These are phyloP conservation scores for Formica aserva DNA, from an alignment of 2,888 invertebrate genomes.

Conservation along the genomic window DNA sequence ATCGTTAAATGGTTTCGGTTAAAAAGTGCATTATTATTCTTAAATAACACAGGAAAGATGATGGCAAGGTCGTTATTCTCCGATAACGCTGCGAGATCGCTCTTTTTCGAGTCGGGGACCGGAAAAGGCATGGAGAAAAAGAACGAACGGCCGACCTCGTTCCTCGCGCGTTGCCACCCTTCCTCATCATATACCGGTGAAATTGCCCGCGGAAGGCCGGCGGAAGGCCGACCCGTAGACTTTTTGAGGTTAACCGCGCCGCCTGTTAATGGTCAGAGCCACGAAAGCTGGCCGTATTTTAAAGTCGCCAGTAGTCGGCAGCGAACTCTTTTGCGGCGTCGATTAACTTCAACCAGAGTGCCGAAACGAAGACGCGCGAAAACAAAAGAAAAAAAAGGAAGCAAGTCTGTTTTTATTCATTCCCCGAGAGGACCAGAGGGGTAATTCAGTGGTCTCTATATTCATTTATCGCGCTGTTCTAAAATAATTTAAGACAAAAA, in stretches of 20 bases:
- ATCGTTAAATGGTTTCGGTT: not conserved
- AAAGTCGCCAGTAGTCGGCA: conserved; percentile 69
- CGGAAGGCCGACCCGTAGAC: conserved; percentile 74
- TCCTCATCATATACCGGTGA: conserved; percentile 68
- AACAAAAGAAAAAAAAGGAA: conserved; percentile 21
- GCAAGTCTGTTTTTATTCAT: conserved; percentile 35
- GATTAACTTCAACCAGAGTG: conserved; percentile 68
- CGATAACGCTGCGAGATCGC: conserved; percentile 57
- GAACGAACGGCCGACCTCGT: conserved; percentile 68
- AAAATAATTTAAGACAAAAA: not conserved
- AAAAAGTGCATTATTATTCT: conserved; percentile 1
- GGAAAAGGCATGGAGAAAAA: conserved; percentile 56
- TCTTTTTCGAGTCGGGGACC: conserved; percentile 58
- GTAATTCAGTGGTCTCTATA: conserved; percentile 33
- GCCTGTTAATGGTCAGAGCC: conserved; percentile 78
- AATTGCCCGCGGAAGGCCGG: conserved; percentile 73
- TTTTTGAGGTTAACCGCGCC: conserved; percentile 76
- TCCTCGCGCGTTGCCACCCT: conserved; percentile 63
- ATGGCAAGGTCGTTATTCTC: conserved; percentile 32
- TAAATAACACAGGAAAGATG: not conserved
- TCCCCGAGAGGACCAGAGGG: conserved; percentile 20
- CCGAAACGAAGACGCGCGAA: conserved; percentile 47
- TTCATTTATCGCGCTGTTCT: conserved; percentile 24
- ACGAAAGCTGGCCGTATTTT: conserved; percentile 75
- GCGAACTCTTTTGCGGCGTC: conserved; percentile 73